Percentiles rank a stretch among this genome's conserved stretches.
Evolutionary conservation across 2,113 vertebrate genomes (phyloP).

Genomic region (Poicephalus meyeri): DNA sequence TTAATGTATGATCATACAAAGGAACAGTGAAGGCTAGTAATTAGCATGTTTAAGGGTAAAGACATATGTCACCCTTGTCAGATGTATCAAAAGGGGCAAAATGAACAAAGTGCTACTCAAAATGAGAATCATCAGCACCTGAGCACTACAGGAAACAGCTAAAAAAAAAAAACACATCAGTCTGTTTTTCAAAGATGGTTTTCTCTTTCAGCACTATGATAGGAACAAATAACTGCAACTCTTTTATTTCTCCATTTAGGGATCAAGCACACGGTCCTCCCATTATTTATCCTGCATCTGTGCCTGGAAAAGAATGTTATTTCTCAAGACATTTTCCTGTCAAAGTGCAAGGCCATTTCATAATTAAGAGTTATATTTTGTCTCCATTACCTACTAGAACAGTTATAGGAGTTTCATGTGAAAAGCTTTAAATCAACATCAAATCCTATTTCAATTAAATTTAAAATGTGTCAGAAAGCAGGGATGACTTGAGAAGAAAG

Average conservation of each 20-base stretch:
- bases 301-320: not conserved
- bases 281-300: not conserved
- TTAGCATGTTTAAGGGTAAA: not conserved
- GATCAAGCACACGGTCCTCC: not conserved
- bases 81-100: slow-evolving; percentile 23
- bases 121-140: not conserved
- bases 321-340: not conserved
- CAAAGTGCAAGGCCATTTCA: slow-evolving; percentile 5
- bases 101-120: not conserved
- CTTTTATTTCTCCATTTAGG: not conserved
- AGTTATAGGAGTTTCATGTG: not conserved
- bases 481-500: not conserved
- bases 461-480: slow-evolving; percentile 27
- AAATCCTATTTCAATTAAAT: slow-evolving; percentile 28
- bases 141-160: not conserved
- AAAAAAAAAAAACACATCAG: not conserved
- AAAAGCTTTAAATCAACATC: slow-evolving; percentile 6
- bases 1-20: not conserved
- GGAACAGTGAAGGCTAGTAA: not conserved
- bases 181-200: not conserved
- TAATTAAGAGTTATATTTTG: slow-evolving; percentile 17
- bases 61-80: not conserved
- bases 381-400: not conserved
- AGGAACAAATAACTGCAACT: not conserved
- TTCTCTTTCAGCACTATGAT: not conserved